These are phyloP conservation scores for Pachyrhynchus sulphureomaculatus DNA, from an alignment of 1,140 invertebrate genomes.

Conservation along the genomic window DNA sequence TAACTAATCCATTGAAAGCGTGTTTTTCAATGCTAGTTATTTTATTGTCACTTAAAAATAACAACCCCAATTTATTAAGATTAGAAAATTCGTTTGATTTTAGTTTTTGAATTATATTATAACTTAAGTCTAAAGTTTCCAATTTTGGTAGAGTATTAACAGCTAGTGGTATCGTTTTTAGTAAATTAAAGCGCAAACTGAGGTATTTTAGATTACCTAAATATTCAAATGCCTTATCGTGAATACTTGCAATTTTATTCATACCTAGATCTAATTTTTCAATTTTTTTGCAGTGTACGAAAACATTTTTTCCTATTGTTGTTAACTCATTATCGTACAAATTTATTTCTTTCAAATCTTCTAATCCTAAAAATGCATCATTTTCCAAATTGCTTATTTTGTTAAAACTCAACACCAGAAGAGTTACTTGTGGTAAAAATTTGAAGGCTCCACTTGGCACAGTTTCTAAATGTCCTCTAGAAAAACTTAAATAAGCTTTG, in stretches of 20 bases:
- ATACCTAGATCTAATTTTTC: slow-evolving; percentile 31
- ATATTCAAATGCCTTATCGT: slow-evolving; percentile 18
- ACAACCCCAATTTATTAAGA: slow-evolving; percentile 14
- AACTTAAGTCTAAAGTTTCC: slow-evolving; percentile 19
- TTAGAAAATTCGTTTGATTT: slow-evolving; percentile 8
- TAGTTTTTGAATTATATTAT: slow-evolving; percentile 23
- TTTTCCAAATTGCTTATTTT: slow-evolving; percentile 26
- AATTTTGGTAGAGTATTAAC: slow-evolving; percentile 21
- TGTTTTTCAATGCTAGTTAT: slow-evolving; percentile 1
- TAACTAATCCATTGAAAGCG: slow-evolving; percentile 11
- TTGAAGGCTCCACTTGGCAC: slow-evolving; percentile 18
- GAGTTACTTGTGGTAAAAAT: slow-evolving; percentile 14
- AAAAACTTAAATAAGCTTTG: slow-evolving; percentile 16
- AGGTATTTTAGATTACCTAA: slow-evolving; percentile 5
- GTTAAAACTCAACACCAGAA: slow-evolving; percentile 21
- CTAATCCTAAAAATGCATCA: slow-evolving; percentile 15
- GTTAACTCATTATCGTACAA: slow-evolving; percentile 30
- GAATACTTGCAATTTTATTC: slow-evolving; percentile 30
- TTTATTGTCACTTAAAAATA: slow-evolving; percentile 22
- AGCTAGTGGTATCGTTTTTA: slow-evolving; percentile 13
- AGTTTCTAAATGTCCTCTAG: slow-evolving; percentile 3
- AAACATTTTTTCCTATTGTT: slow-evolving; percentile 10
- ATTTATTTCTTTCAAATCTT: slow-evolving; percentile 24
- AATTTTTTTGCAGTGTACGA: slow-evolving; percentile 15
- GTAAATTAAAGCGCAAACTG: slow-evolving; percentile 25